These are phyloP conservation scores for Pandemis corylana DNA, from an alignment of 2,888 invertebrate species.

Conservation along the genomic window DNA sequence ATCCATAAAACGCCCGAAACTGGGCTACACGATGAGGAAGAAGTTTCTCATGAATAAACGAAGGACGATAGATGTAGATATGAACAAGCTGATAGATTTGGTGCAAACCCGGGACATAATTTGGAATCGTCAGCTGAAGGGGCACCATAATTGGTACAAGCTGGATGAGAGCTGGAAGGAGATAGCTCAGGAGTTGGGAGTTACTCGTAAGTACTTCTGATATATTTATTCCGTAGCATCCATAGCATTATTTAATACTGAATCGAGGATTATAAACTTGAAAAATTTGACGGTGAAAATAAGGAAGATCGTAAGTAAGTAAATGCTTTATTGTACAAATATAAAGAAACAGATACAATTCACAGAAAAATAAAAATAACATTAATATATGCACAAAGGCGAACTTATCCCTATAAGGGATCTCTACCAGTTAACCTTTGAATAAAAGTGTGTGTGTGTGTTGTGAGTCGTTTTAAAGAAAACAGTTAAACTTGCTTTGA, in stretches of 20 bases:
- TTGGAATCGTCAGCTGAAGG: conserved; percentile 78
- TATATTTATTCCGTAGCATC: background rate
- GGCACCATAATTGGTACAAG: conserved; percentile 81
- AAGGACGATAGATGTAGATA: conserved; percentile 75
- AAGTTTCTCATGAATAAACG: conserved; percentile 76
- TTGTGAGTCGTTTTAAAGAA: no score
- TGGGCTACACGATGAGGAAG: conserved; percentile 78
- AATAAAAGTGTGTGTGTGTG: no score
- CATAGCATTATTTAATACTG: no score
- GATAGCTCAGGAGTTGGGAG: conserved; percentile 73
- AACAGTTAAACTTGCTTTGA: no score
- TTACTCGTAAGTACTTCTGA: conserved; percentile 69
- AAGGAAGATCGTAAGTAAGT: no score
- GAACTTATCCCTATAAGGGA: no score
- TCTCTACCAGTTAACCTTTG: no score
- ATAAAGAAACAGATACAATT: no score
- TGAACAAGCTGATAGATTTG: conserved; percentile 75
- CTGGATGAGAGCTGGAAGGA: conserved; percentile 80
- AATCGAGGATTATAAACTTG: no score
- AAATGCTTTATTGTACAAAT: no score
- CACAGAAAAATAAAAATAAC: no score
- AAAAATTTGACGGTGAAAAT: background rate
- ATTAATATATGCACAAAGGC: no score
- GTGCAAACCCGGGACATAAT: conserved; percentile 73
- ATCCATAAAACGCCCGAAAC: conserved; percentile 74